Evolutionary conservation across 1,140 invertebrate species (phyloP).

Genomic region (Pemphigus obesinymphae): DNA sequence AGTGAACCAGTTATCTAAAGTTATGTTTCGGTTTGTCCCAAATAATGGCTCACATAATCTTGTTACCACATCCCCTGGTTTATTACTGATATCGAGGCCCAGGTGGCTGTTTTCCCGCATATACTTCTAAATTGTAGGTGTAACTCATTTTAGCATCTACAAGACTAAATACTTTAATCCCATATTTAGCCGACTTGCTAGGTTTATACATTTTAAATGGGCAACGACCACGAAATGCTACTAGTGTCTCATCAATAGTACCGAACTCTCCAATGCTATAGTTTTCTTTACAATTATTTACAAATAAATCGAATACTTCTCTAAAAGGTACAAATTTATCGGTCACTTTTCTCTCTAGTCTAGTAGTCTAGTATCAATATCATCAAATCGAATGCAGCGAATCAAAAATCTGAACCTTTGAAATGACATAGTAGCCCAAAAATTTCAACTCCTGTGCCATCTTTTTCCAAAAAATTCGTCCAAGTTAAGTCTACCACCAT

Average conservation of each 20-base stretch:
- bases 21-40: neutral
- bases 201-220: conserved; percentile 52
- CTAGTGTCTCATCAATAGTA: conserved; percentile 50
- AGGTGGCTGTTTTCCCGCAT: neutral
- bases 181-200: conserved; percentile 43
- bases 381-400: conserved; percentile 49
- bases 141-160: conserved; percentile 50
- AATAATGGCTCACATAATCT: neutral
- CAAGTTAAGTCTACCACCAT: neutral
- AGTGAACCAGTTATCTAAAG: neutral
- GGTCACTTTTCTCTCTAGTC: conserved; percentile 36
- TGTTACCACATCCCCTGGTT: neutral
- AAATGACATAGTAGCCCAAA: conserved; percentile 46
- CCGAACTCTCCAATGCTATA: conserved; percentile 46
- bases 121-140: conserved; percentile 48
- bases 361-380: conserved; percentile 47
- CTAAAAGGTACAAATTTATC: neutral
- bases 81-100: neutral
- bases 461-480: neutral
- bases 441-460: neutral
- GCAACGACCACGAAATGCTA: conserved; percentile 51
- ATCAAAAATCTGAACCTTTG: conserved; percentile 49
- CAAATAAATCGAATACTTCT: neutral
- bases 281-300: conserved; percentile 20
- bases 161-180: conserved; percentile 53